Conservation (phyloP, 1,140 invertebrate species). For the Hesperophylax magnus region DNA sequence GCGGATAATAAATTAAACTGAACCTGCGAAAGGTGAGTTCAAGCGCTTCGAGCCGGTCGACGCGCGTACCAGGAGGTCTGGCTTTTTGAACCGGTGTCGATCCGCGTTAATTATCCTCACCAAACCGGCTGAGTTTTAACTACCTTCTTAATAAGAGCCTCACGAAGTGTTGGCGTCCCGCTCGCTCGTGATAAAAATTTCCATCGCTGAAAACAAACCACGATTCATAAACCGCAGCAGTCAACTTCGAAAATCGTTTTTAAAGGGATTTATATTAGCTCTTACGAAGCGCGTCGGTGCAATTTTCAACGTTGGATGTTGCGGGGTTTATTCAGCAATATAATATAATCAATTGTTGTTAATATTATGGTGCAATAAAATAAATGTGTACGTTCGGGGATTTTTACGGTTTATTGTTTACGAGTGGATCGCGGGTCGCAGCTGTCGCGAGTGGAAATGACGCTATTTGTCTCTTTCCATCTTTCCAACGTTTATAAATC, state of each 20-base stretch:
- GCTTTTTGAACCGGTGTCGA: neutral
- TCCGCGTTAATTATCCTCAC: slow-evolving; percentile 2
- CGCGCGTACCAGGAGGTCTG: neutral
- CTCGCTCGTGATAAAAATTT: slow-evolving; percentile 46
- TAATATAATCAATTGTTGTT: neutral
- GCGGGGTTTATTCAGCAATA: neutral
- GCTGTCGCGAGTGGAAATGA: slow-evolving; percentile 42
- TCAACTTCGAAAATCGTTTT: neutral
- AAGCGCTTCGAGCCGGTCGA: no score
- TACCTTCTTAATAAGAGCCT: slow-evolving; percentile 53
- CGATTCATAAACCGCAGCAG: neutral
- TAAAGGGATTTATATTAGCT: neutral
- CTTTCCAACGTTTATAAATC: slow-evolving; percentile 43
- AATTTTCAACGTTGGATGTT: neutral
- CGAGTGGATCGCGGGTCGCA: slow-evolving; percentile 13
- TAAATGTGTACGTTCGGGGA: neutral
- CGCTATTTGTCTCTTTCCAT: slow-evolving; percentile 43
- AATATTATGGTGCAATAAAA: slow-evolving; percentile 18
- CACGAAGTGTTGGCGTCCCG: slow-evolving; percentile 32
- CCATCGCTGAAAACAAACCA: slow-evolving; percentile 32
- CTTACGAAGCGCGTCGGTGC: neutral
- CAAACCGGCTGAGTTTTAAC: slow-evolving; percentile 39
- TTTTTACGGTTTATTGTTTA: slow-evolving; percentile 18
- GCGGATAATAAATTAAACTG: neutral
- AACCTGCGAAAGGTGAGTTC: neutral